These are phyloP conservation scores for Micrastur ruficollis DNA, from an alignment of 2,797 vertebrate genomes.

Conservation along the genomic window DNA sequence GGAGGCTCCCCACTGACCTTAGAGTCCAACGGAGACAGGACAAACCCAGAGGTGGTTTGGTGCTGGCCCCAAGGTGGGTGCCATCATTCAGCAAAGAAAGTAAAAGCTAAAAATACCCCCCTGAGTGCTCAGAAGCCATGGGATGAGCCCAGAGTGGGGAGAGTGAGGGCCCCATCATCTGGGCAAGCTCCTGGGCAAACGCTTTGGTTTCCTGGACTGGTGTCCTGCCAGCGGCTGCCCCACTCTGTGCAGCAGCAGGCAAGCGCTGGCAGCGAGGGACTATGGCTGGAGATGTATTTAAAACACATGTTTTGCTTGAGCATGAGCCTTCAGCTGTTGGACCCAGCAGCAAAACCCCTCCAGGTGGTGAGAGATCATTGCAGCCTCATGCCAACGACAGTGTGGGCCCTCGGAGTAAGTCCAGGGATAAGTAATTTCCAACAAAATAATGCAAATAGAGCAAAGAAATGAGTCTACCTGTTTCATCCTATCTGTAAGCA, in stretches of 20 bases:
- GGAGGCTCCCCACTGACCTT: background rate
- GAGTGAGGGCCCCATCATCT: rapidly evolving
- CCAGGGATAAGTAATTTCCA: background rate
- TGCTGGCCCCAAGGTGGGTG: background rate
- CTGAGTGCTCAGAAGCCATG: background rate
- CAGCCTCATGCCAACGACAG: background rate
- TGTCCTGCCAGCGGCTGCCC: rapidly evolving
- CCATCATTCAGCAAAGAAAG: background rate
- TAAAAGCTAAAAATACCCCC: background rate
- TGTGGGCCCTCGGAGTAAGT: rapidly evolving
- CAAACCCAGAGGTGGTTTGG: background rate
- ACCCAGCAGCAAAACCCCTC: background rate
- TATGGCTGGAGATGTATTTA: background rate
- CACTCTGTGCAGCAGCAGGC: background rate
- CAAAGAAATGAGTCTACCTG: background rate
- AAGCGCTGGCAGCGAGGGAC: background rate
- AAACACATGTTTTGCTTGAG: background rate
- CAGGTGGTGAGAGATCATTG: rapidly evolving
- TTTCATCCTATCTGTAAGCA: background rate
- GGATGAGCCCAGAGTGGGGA: background rate
- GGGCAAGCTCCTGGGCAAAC: background rate
- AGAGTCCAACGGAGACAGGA: background rate
- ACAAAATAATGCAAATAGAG: background rate
- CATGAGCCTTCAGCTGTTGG: background rate
- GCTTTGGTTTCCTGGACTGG: rapidly evolving